These are phyloP conservation scores for Euthynnus affinis DNA, from an alignment of 2,797 vertebrate genomes.

Conservation along the genomic window DNA sequence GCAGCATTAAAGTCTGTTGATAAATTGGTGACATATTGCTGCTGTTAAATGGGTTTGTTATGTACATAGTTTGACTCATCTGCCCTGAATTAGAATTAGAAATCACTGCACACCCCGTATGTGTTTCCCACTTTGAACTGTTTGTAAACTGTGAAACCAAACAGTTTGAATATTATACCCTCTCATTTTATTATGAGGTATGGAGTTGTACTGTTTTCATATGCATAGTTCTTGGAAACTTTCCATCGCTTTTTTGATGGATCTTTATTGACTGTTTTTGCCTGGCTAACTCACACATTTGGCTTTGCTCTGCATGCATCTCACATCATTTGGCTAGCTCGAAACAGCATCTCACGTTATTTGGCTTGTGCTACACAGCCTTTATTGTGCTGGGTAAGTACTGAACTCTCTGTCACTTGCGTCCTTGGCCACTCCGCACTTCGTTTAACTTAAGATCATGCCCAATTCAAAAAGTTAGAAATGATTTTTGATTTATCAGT, in stretches of 20 bases:
- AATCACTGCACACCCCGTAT: constrained; percentile 48
- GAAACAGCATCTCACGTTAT: constrained; percentile 74
- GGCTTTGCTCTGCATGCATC: constrained; percentile 62
- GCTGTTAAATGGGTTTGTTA: constrained; percentile 59
- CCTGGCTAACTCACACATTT: constrained; percentile 52
- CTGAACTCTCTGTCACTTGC: constrained; percentile 59
- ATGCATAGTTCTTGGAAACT: constrained; percentile 50
- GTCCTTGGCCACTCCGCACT: constrained; percentile 42
- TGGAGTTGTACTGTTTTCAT: constrained; percentile 49
- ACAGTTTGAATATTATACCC: constrained; percentile 32
- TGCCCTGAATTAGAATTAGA: constrained; percentile 64
- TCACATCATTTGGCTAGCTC: constrained; percentile 76
- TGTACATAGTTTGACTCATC: constrained; percentile 64
- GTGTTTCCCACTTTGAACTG: constrained; percentile 53
- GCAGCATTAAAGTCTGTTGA: constrained; percentile 29
- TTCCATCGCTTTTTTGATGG: constrained; percentile 43
- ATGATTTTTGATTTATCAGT: constrained; percentile 49
- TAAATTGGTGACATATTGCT: constrained; percentile 57
- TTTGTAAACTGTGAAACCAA: constrained; percentile 66
- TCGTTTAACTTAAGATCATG: constrained; percentile 44
- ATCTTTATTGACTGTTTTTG: constrained; percentile 70
- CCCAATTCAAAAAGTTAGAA: constrained; percentile 36
- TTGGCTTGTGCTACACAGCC: constrained; percentile 66
- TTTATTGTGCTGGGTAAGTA: constrained; percentile 53
- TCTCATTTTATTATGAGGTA: constrained; percentile 38